Base-by-base conservation (phyloP, 2,797 vertebrate genomes). In the Myioborus melanocephalus region DNA sequence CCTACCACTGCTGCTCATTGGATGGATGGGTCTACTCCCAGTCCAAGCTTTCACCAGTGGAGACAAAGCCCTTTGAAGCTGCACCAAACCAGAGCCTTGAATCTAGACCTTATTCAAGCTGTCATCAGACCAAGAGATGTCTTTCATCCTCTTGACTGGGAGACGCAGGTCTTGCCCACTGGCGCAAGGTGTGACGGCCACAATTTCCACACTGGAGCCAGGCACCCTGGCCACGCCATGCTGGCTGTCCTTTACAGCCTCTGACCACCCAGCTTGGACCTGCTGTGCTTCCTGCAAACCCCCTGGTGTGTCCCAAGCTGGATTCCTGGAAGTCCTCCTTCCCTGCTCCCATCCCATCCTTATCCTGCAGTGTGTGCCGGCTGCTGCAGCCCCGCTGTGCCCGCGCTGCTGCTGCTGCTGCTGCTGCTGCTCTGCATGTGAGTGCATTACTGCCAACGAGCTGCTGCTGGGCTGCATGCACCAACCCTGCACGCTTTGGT, bases 241-340 rank as follows among this genome's bases (percentile, higher is more conserved):
- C 23, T 23, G 4, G 3, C 4, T 0, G 0, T n/a, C 37, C 43
- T 63, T 34, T 46, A 26, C 0, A 0, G 19, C 59, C 44, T 9
- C 9, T 2, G 5, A 43, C 17, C 0, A 0, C 20, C 16, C 14
- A 12, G 3, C 8, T 6, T 34, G 73, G 44, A 26, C 30, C 49
- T 30, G 32, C 61, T 83, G 8, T 17, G 19, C 53, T 24, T 80
- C 55, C 39, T 73, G 37, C 5, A 2, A 50, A 18, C 55, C 15
- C 47, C 19, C 13, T 35, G 22, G n/a, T 4, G 7, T 2, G 0
- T 55, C 63, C 47, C 21, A 1, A 43, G 63, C 18, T 13, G 32
- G 28, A 2, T 34, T 80, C 32, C 32, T 93, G 47, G 55, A 53
- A 68, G 50, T 49, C 10, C 34, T 68, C 12, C 47, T 76, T 55